A percentile compares a stretch with the other conserved stretches of the same genome.
phyloP scores from a whole-genome alignment of 2,888 invertebrate species.

The Sesamia inferens region DNA sequence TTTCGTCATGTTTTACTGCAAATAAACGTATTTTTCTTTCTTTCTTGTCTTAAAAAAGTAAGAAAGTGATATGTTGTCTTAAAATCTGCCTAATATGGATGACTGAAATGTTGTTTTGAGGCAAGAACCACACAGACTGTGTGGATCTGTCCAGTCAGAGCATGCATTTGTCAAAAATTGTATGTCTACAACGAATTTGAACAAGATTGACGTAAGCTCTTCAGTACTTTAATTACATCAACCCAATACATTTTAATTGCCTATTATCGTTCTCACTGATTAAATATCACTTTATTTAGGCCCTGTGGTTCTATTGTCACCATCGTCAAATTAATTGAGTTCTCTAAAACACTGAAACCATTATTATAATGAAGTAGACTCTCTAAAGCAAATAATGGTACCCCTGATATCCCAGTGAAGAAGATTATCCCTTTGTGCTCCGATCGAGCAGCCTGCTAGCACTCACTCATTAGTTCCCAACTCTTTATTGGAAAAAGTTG shows the following conservation, averaged over 20 bases:
- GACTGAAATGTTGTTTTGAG: no score
- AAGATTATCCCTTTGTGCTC: conserved; percentile 46
- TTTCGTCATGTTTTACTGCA: no score
- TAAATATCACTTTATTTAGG: background rate
- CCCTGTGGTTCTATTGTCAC: background rate
- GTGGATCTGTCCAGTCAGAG: no score
- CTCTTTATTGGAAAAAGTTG: conserved; percentile 59
- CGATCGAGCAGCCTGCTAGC: conserved; percentile 24
- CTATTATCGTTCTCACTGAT: background rate
- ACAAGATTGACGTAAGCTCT: background rate
- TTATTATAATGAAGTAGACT: background rate
- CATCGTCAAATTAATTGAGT: background rate
- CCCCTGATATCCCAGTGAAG: conserved; percentile 25
- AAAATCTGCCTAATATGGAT: no score
- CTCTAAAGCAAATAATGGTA: conserved; percentile 34
- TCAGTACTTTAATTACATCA: background rate
- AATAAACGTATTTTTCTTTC: no score
- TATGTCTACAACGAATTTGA: background rate
- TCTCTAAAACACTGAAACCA: background rate
- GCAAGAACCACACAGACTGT: no score
- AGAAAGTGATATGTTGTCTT: no score
- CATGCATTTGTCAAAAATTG: no score
- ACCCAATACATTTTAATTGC: background rate
- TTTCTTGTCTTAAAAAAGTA: no score
- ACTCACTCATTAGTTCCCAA: conserved; percentile 51